phyloP scores from a whole-genome alignment of 2,888 invertebrate species.

The Chrysina gloriosa region DNA sequence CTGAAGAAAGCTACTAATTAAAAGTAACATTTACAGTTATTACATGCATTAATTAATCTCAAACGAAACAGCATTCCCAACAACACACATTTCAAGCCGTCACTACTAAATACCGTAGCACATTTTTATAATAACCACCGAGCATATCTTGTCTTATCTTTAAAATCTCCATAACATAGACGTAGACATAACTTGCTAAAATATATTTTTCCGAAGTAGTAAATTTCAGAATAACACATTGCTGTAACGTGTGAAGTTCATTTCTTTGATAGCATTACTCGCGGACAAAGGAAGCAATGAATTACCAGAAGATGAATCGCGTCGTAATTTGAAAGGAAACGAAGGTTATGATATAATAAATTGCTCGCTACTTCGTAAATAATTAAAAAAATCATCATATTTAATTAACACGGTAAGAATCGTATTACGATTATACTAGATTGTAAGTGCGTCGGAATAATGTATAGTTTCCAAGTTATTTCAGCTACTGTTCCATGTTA shows the following conservation, averaged over 20 bases:
- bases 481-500: too few species aligned
- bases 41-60: too few species aligned
- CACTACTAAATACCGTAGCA: too few species aligned
- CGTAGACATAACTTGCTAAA: too few species aligned
- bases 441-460: too few species aligned
- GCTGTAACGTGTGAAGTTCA: not conserved
- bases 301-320: not conserved
- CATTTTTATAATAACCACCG: not conserved
- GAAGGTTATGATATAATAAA: not conserved
- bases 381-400: slow-evolving; percentile 3
- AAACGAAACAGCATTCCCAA: not conserved
- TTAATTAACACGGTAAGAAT: not conserved
- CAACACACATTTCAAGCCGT: too few species aligned
- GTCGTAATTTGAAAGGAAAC: not conserved
- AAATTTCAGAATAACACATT: not conserved
- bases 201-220: not conserved
- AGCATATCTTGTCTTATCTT: too few species aligned
- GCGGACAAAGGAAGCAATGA: not conserved
- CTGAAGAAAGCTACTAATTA: too few species aligned
- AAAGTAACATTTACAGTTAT: too few species aligned
- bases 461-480: too few species aligned
- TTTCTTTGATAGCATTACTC: not conserved
- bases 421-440: not conserved
- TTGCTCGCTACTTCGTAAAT: slow-evolving; percentile 2
- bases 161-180: too few species aligned